Percentiles rank a stretch among this genome's conserved stretches.
Evolutionary conservation across 1,140 invertebrate genomes (phyloP).

Genomic region (Laupala kohalensis): DNA sequence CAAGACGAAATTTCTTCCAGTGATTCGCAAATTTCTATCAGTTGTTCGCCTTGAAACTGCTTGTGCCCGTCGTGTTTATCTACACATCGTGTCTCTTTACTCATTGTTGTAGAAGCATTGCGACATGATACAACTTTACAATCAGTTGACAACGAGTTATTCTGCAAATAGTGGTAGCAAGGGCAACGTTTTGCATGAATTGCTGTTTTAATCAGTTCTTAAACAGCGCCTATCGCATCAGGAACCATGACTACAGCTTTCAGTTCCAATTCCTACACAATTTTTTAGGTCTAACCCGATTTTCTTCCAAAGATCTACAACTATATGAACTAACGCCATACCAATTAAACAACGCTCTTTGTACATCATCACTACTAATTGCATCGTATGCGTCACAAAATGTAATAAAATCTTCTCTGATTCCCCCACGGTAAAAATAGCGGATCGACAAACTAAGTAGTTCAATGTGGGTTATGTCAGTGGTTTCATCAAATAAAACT

Average conservation of each 20-base stretch:
- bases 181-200: slow-evolving; percentile 16
- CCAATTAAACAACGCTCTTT: too few species aligned
- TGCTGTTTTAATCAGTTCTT: slow-evolving; percentile 14
- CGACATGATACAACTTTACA: slow-evolving; percentile 14
- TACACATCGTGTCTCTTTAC: slow-evolving; percentile 19
- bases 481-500: not conserved
- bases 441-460: not conserved
- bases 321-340: too few species aligned
- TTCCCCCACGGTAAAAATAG: too few species aligned
- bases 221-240: slow-evolving; percentile 15
- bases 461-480: not conserved
- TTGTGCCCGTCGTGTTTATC: slow-evolving; percentile 17
- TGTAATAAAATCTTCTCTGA: too few species aligned
- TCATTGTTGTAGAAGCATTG: slow-evolving; percentile 19
- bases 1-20: slow-evolving; percentile 10
- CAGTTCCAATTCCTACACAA: slow-evolving; percentile 16
- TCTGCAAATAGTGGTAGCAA: slow-evolving; percentile 20
- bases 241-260: slow-evolving; percentile 19
- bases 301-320: too few species aligned
- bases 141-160: slow-evolving; percentile 18
- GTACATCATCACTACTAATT: too few species aligned
- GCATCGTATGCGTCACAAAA: too few species aligned
- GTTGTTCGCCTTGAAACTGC: slow-evolving; percentile 17
- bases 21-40: slow-evolving; percentile 12
- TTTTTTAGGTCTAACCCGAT: too few species aligned